These are phyloP conservation scores for Holocentrus rufus DNA, from an alignment of 2,797 vertebrate species.

Conservation along the genomic window DNA sequence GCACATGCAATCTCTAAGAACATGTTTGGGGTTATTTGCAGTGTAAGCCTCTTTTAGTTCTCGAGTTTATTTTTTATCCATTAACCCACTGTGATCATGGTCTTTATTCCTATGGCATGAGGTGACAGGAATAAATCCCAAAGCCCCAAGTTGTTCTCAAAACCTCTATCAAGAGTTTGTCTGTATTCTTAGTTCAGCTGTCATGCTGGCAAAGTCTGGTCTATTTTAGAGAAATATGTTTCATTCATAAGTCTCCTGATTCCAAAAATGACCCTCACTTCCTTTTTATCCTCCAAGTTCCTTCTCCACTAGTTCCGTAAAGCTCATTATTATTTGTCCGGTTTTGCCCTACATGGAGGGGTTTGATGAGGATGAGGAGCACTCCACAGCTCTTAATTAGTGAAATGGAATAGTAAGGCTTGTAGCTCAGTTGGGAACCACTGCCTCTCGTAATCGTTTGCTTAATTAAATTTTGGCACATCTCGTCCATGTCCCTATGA, in stretches of 20 bases:
- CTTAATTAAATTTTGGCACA: conserved; percentile 14
- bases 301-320: conserved; percentile 29
- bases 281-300: conserved; percentile 36
- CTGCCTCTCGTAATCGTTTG: conserved; percentile 1
- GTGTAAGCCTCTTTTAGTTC: conserved; percentile 58
- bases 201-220: conserved; percentile 4
- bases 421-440: conserved; percentile 18
- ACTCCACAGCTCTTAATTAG: conserved; percentile 53
- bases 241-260: conserved; percentile 7
- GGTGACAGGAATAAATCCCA: conserved; percentile 37
- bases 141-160: conserved; percentile 18
- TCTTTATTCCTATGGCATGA: conserved; percentile 47
- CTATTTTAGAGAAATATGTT: conserved; percentile 28
- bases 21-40: conserved; percentile 61
- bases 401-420: conserved; percentile 42
- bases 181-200: neutral
- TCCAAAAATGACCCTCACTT: conserved; percentile 33
- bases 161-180: neutral
- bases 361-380: conserved; percentile 36
- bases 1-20: conserved; percentile 49
- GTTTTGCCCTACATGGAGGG: conserved; percentile 34
- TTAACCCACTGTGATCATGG: conserved; percentile 62
- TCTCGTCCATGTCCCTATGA: conserved; percentile 27
- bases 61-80: conserved; percentile 62
- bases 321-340: conserved; percentile 51